Base-by-base conservation (phyloP, 2,888 invertebrate species). In the Eulithis testata region DNA sequence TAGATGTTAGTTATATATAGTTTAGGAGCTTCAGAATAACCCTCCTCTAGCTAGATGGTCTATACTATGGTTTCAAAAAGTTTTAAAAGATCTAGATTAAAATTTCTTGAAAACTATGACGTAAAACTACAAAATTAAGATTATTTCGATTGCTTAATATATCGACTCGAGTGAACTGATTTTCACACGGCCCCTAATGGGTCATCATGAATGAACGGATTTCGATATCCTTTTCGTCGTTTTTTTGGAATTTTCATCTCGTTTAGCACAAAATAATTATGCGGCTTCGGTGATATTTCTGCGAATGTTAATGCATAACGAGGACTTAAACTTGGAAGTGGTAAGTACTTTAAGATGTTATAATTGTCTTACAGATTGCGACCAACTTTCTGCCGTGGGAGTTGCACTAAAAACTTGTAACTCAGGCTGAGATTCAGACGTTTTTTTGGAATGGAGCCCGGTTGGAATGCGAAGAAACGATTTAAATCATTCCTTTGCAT, bases 361-460 rank as follows among this genome's bases (percentile, higher is more conserved):
- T 75, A 73, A 75, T 76, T 74, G 75, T 60, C 66, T 79, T 74
- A 75, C 76, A 69, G 71, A 43, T 57, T 70, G 56, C 51, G 56
- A 55, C 56, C 69, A 71, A 80, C 75, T 76, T 81, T 73, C 51
- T 57, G 56, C 53, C 49, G 60, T 60, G 70, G 79, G 78, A 80
- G 68, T 82, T 76, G 50, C 60, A 54, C 62, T 60, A 57, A 59
- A 52, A 70, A 60, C 63, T 67, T 53, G 56, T 56, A 52, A 37
- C 55, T 56, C 62, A 58, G 58, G 47, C 55, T 14, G 49, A 50
- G 50, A 44, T 45, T 14, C 12, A 44, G 59, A 59, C 31, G 12
- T 50, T 59, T 51, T 21, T 59, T 59, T 43, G 12, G 47, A 43
- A 11, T 6, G n/a, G 31, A 44, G 44, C 12, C 14, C 27, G n/a